These are phyloP conservation scores for Lepidocyrtinus sp. DNA, from an alignment of 2,888 invertebrate genomes.

Conservation along the genomic window DNA sequence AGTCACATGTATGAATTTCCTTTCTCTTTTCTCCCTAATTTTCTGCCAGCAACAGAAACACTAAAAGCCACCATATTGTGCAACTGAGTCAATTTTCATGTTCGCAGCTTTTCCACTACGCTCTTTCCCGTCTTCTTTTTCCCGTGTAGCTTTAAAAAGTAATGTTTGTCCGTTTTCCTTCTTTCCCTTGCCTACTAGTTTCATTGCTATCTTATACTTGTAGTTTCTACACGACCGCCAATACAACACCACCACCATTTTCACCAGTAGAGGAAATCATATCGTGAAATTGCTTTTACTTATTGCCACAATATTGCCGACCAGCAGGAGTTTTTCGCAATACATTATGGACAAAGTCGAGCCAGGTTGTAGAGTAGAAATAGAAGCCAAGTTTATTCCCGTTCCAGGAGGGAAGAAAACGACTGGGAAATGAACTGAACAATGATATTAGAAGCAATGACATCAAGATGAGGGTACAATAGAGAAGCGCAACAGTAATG, in stretches of 20 bases:
- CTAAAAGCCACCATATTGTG: slow-evolving; percentile 50
- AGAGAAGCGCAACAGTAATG: slow-evolving; percentile 44
- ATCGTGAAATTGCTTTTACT: slow-evolving; percentile 58
- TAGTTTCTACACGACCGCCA: no score
- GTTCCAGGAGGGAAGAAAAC: slow-evolving; percentile 16
- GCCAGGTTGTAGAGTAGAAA: neutral
- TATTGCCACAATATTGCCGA: slow-evolving; percentile 56
- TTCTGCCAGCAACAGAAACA: slow-evolving; percentile 10
- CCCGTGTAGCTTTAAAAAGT: slow-evolving; percentile 52
- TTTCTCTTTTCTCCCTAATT: neutral
- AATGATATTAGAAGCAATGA: slow-evolving; percentile 48
- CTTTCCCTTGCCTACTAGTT: slow-evolving; percentile 17
- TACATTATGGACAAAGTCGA: slow-evolving; percentile 27
- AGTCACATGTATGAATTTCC: neutral
- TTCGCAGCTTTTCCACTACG: slow-evolving; percentile 37
- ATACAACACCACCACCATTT: slow-evolving; percentile 10
- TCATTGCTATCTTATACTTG: neutral
- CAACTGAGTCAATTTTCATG: slow-evolving; percentile 53
- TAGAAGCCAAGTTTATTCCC: slow-evolving; percentile 1
- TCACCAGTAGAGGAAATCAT: slow-evolving; percentile 31
- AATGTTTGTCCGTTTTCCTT: slow-evolving; percentile 44
- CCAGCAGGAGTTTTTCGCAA: slow-evolving; percentile 52
- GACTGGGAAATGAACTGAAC: neutral
- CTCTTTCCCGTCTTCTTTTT: slow-evolving; percentile 27
- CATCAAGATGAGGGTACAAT: slow-evolving; percentile 35